A percentile compares a stretch with the other conserved stretches of the same genome.
These are phyloP conservation scores for Notodonta dromedarius DNA, from an alignment of 2,888 invertebrate species.

Conservation along the genomic window DNA sequence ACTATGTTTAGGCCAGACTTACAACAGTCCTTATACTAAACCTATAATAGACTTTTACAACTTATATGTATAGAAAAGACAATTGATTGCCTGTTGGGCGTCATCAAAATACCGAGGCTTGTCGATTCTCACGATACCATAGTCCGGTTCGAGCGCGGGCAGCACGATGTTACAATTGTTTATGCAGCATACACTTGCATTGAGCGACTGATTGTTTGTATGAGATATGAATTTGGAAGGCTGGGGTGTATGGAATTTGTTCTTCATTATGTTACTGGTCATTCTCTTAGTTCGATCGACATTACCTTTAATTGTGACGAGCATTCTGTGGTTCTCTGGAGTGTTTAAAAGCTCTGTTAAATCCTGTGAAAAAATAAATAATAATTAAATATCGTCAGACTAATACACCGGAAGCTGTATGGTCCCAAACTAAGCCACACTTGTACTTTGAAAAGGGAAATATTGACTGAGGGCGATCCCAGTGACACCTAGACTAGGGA, in stretches of 20 bases:
- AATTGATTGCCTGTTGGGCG: slow-evolving; percentile 70
- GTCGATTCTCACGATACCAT: slow-evolving; percentile 65
- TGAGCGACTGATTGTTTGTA: slow-evolving; percentile 51
- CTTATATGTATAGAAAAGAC: slow-evolving; percentile 67
- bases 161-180: slow-evolving; percentile 34
- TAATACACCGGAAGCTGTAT: not conserved
- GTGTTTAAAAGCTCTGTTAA: slow-evolving; percentile 61
- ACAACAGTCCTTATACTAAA: not conserved
- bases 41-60: slow-evolving; percentile 45
- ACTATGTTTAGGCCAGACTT: not conserved
- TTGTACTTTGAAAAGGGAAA: too few relatives aligned
- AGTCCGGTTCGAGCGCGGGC: slow-evolving; percentile 73
- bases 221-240: slow-evolving; percentile 51
- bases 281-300: slow-evolving; percentile 67
- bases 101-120: slow-evolving; percentile 74
- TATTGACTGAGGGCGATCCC: too few relatives aligned
- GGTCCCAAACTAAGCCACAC: too few relatives aligned
- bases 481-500: too few relatives aligned
- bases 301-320: slow-evolving; percentile 64
- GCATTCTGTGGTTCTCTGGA: slow-evolving; percentile 69
- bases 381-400: not conserved
- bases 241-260: slow-evolving; percentile 57
- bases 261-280: slow-evolving; percentile 53
- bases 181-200: slow-evolving; percentile 43
- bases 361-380: slow-evolving; percentile 55